phyloP scores from a whole-genome alignment of 2,797 vertebrate species.

The Molossus molossus region DNA sequence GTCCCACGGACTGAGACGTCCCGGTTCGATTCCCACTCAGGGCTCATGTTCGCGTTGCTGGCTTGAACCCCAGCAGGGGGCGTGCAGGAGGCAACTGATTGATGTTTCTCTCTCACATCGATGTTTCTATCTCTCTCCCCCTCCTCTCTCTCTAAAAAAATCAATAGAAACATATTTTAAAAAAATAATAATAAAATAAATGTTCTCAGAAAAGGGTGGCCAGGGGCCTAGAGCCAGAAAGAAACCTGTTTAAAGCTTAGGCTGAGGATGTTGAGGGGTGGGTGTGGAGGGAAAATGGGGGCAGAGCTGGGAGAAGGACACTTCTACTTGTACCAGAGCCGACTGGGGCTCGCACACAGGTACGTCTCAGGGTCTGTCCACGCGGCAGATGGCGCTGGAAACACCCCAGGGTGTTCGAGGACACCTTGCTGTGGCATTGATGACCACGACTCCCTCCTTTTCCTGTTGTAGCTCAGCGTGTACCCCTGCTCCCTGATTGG shows the following conservation, averaged over 20 bases:
- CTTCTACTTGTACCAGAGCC: neutral
- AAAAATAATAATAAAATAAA: neutral
- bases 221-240: neutral
- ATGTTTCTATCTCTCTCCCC: too few species aligned
- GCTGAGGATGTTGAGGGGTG: rapidly evolving
- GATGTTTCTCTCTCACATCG: too few species aligned
- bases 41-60: too few species aligned
- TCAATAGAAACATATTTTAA: too few species aligned
- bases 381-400: too few species aligned
- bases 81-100: too few species aligned
- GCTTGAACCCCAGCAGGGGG: too few species aligned
- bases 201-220: neutral
- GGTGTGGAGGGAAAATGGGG: neutral
- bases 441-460: neutral
- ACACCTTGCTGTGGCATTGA: neutral
- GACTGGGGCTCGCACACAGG: neutral
- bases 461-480: neutral
- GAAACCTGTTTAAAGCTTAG: too few species aligned
- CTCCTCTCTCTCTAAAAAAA: too few species aligned
- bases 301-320: neutral
- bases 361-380: neutral
- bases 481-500: neutral
- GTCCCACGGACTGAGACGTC: too few species aligned
- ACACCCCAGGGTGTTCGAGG: neutral
- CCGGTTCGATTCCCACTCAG: too few species aligned